Percentiles rank a stretch among this genome's conserved stretches.
Evolutionary conservation across 2,888 invertebrate species (phyloP).

Genomic region (Pelosia muscerda): DNA sequence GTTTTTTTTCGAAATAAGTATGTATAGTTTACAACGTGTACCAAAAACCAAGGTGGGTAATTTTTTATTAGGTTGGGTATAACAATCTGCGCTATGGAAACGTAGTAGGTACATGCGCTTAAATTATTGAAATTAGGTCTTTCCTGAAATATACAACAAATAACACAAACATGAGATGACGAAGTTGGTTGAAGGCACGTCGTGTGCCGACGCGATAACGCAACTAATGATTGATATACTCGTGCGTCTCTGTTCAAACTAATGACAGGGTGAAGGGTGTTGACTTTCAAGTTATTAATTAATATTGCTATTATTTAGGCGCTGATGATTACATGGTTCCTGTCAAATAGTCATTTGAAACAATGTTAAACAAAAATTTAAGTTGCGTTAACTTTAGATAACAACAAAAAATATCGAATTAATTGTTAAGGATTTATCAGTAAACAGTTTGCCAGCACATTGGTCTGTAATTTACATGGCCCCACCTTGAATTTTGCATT

Average conservation of each 20-base stretch:
- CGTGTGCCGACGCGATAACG: constrained; percentile 79
- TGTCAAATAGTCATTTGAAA: constrained; percentile 36
- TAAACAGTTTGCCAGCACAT: neutral
- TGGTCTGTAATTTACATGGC: neutral
- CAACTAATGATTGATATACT: constrained; percentile 84
- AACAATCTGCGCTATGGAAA: constrained; percentile 49
- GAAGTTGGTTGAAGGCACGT: constrained; percentile 71
- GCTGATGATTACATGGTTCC: constrained; percentile 64
- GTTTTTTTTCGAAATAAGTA: constrained; percentile 72
- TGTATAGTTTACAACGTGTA: constrained; percentile 72
- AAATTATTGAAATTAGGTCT: constrained; percentile 62
- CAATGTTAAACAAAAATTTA: constrained; percentile 17
- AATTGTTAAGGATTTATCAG: neutral
- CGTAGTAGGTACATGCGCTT: constrained; percentile 48
- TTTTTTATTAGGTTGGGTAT: constrained; percentile 72
- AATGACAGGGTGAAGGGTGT: constrained; percentile 84
- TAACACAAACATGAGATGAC: constrained; percentile 70
- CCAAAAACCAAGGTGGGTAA: constrained; percentile 75
- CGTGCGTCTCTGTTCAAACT: constrained; percentile 80
- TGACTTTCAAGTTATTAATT: constrained; percentile 86
- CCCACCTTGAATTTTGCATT: too few species aligned
- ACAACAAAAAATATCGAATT: neutral
- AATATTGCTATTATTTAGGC: constrained; percentile 82
- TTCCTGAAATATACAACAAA: constrained; percentile 59
- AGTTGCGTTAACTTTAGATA: neutral